Conservation (phyloP, 2,888 invertebrate genomes). For the Steinernema scapterisci region DNA sequence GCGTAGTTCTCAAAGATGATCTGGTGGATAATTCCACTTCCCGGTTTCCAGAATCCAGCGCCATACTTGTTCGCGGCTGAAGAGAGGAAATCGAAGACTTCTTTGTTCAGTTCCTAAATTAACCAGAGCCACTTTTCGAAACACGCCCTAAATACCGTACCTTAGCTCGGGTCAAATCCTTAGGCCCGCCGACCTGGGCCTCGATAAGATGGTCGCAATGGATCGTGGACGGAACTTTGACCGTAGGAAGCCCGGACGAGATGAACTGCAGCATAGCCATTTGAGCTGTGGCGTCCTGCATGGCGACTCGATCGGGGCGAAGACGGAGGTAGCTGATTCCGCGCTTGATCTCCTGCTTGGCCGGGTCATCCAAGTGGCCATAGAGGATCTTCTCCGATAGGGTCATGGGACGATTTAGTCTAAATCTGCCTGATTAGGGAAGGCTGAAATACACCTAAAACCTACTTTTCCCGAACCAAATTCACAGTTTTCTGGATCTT, state of each 20-base stretch:
- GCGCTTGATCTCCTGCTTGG: constrained; percentile 85
- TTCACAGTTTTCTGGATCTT: constrained; percentile 68
- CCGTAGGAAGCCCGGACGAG: constrained; percentile 88
- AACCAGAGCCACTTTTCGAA: no score
- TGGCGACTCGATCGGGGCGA: constrained; percentile 95
- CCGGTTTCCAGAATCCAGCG: constrained; percentile 98
- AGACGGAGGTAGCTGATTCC: constrained; percentile 84
- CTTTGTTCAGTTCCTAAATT: constrained; percentile 77
- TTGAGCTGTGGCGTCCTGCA: constrained; percentile 99
- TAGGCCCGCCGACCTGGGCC: constrained; percentile 84
- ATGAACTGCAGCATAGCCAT: constrained; percentile 99
- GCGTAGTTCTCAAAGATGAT: constrained; percentile 98
- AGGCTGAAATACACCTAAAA: constrained; percentile 33
- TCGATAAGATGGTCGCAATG: constrained; percentile 99
- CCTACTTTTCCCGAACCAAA: constrained; percentile 68
- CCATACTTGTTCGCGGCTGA: constrained; percentile 96
- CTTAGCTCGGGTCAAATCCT: constrained; percentile 91
- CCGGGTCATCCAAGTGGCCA: constrained; percentile 92
- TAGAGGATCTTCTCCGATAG: constrained; percentile 97
- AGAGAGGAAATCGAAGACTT: constrained; percentile 91
- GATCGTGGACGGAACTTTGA: constrained; percentile 97
- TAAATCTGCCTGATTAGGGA: constrained; percentile 67
- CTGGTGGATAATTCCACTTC: constrained; percentile 70
- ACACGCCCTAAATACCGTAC: constrained; percentile 56
- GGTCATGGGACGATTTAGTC: constrained; percentile 87